Conservation (phyloP, 2,113 vertebrate genomes). For the Pseudorasbora parva region DNA sequence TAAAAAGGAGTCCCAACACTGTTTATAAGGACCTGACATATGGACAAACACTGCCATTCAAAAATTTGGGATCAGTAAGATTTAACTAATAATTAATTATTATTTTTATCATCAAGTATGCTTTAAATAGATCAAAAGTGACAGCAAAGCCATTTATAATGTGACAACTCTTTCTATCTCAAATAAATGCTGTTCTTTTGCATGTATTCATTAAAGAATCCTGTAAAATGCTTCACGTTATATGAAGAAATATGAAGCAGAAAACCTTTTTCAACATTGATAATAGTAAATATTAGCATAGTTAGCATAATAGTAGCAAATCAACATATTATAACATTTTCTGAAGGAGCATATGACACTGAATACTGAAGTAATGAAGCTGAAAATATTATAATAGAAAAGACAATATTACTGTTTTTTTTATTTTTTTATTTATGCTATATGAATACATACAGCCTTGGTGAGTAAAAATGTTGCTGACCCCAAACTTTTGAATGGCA, state of each 20-base stretch:
- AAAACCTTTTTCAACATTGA: not conserved
- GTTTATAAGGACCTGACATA: not conserved
- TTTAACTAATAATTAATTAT: not conserved
- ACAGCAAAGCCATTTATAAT: not conserved
- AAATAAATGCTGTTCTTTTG: not conserved
- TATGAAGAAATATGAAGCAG: not conserved
- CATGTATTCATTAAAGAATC: too few species aligned
- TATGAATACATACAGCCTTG: not conserved
- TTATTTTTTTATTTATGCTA: too few species aligned
- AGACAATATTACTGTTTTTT: too few species aligned
- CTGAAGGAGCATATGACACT: too few species aligned
- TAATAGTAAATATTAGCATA: not conserved
- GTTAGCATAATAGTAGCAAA: too few species aligned
- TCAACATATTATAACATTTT: too few species aligned
- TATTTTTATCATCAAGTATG: not conserved
- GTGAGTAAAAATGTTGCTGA: not conserved
- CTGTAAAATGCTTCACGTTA: too few species aligned
- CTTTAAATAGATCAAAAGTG: not conserved
- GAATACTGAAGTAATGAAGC: too few species aligned
- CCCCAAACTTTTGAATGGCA: conserved; percentile 2
- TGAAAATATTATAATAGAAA: too few species aligned
- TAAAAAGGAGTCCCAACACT: not conserved
- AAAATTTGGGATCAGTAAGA: not conserved
- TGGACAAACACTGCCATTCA: not conserved
- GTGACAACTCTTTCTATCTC: too few species aligned